Evolutionary conservation across 92 coral and sea anemone species (phyloP), one percentile per base, ranked within the genome.

Genomic region (Epizoanthus fatuus): DNA sequence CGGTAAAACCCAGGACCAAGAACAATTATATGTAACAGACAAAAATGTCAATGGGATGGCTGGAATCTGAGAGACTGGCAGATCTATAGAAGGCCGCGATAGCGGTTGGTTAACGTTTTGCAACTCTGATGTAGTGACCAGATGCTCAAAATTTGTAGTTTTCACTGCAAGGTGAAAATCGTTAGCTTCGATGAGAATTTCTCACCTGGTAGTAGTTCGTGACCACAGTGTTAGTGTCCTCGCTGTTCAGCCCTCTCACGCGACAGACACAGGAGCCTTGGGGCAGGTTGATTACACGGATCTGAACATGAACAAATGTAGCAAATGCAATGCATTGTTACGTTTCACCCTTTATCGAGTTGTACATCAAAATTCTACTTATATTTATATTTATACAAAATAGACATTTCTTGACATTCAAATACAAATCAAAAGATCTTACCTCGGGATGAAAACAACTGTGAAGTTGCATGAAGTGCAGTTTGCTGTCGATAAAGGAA

Each of bases 201-300:
- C 17, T 7, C 45, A 95, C 98, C 98, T 95, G 98, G 82, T 92
- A 94, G 80, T 95, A 95, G 84, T 92, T 88, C 0, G 95, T 95
- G n/a, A 95, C 93, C 2, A 95, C 86, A 22, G 98, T 74, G 81
- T 95, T 95, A 25, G 86, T 72, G 83, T 95, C 98, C 39, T 95
- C 92, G 55, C 64, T 94, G 86, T 95, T 95, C 69, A 94, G 87
- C 25, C 98, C 93, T 57, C 86, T 77, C 53, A 95, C 84, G 52
- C 97, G 93, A 79, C 98, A 95, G 17, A 88, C 67, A 55, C 94
- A 86, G 39, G 90, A 97, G 3, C 84, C 64, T 1, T 71, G 67
- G 19, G 98, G 98, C 40, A 95, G 78, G 66, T 92, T 87, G 35
- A 94, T 86, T 6, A 95, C 92, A 54, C 98, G 87, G 49, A 90